Evolutionary conservation across 2,797 vertebrate genomes (phyloP).

Genomic region (Octomys mimax): DNA sequence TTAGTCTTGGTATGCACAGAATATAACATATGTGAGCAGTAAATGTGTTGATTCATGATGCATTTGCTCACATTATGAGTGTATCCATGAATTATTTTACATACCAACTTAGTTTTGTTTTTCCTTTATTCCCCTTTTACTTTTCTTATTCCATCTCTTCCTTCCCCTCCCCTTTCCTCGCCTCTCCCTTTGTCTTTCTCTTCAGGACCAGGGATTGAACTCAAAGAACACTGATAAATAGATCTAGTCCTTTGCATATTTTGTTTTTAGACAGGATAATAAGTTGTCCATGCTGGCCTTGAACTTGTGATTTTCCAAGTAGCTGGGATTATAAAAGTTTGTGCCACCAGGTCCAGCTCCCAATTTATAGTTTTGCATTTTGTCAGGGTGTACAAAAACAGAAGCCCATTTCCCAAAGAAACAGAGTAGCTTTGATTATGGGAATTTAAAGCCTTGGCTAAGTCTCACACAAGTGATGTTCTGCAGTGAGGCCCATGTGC

Average conservation of each 20-base stretch:
- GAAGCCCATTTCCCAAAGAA: neutral
- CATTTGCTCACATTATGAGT: neutral
- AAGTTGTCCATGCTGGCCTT: neutral
- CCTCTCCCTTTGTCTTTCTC: neutral
- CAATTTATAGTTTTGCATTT: conserved; percentile 11
- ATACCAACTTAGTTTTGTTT: neutral
- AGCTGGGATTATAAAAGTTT: neutral
- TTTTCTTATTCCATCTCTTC: neutral
- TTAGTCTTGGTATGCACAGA: neutral
- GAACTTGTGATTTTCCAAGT: neutral
- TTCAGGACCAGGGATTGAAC: neutral
- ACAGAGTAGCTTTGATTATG: conserved; percentile 4
- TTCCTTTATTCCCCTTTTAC: neutral
- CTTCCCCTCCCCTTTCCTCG: neutral
- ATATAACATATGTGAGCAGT: neutral
- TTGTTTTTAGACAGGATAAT: neutral
- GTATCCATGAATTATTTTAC: neutral
- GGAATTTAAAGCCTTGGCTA: neutral
- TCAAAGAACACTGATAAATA: neutral
- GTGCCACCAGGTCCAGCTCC: neutral
- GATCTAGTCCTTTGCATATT: neutral
- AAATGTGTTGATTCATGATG: neutral
- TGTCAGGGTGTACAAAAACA: neutral
- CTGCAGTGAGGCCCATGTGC: neutral
- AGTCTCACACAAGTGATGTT: neutral